Base-by-base conservation (phyloP, 35 echinoderm and acorn worm genomes). In the Diadema setosum region DNA sequence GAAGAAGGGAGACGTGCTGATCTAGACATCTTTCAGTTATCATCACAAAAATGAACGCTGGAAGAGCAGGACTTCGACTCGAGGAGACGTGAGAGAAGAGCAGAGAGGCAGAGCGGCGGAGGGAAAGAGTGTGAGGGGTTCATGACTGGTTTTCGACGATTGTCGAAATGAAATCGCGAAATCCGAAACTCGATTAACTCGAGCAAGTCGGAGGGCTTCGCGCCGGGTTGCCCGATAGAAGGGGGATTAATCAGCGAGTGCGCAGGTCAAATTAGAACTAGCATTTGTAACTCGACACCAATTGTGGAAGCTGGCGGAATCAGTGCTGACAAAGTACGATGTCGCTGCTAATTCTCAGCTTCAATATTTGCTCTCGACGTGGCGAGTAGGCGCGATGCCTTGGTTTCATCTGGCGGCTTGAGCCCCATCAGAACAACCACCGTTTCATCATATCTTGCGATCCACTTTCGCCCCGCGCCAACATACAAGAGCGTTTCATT, bases 111-210 rank as follows among this genome's bases (percentile, higher is more conserved):
- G 63, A 67, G 17, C 8, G 20, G 24, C 12, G 30, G 63, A 67
- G 63, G 21, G 63, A 67, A 67, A 33, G 27, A 67, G 63, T 33
- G 37, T 67, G 63, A n/a, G 70, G 73, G 73, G 73, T 20, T 44
- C 73, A 78, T 78, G 73, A 39, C 73, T 42, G 40, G 73, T 78
- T 78, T 78, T n/a, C 73, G 39, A 4, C 73, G 73, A 78, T 78
- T 78, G 73, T 78, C 73, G 73, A 78, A 78, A 78, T 78, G 73
- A 78, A 78, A 78, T 78, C 73, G 73, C 73, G 73, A 78, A 78
- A 78, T 78, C 44, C 73, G 73, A 78, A 78, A 78, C 73, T 78
- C 73, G 73, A 78, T 78, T 78, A 78, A 17, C 29, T 26, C 14
- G 29, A 36, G 73, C 29, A 35, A 36, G 35, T 78, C 27, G 73